Conservation (phyloP, 1,140 invertebrate species). For the Drosophila ambigua region DNA sequence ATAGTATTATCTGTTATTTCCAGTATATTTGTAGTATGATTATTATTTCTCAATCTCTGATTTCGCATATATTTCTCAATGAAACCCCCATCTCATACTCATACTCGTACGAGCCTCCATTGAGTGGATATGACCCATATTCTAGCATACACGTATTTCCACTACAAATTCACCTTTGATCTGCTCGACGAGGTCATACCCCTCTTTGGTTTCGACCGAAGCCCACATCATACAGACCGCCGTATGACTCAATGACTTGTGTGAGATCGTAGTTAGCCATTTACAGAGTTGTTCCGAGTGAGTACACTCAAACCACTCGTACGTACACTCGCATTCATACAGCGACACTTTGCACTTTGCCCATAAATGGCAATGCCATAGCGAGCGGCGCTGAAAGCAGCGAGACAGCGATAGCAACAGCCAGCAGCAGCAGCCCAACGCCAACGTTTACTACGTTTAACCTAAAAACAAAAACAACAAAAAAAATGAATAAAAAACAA, state of each 20-base stretch:
- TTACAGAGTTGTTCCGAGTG: constrained; percentile 33
- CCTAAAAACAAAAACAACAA: constrained; percentile 13
- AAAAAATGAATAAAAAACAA: not conserved
- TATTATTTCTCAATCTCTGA: no score
- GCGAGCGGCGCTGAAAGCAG: constrained; percentile 6
- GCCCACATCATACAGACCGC: constrained; percentile 23
- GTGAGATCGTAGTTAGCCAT: constrained; percentile 49
- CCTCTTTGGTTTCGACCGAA: not conserved
- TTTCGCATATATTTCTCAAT: no score
- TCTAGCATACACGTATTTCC: no score
- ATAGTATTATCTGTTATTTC: no score
- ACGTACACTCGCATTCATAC: constrained; percentile 16
- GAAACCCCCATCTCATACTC: no score
- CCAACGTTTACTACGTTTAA: constrained; percentile 60
- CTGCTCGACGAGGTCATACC: no score
- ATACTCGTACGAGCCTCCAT: no score
- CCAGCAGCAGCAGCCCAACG: constrained; percentile 7
- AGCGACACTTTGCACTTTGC: constrained; percentile 64
- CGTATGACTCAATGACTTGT: constrained; percentile 24
- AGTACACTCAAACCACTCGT: constrained; percentile 11
- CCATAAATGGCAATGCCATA: constrained; percentile 66
- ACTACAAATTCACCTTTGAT: no score
- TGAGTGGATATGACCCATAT: no score
- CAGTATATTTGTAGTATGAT: no score
- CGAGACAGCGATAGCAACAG: not conserved